phyloP scores from a whole-genome alignment of 2,797 vertebrate species.

The Artibeus lituratus region DNA sequence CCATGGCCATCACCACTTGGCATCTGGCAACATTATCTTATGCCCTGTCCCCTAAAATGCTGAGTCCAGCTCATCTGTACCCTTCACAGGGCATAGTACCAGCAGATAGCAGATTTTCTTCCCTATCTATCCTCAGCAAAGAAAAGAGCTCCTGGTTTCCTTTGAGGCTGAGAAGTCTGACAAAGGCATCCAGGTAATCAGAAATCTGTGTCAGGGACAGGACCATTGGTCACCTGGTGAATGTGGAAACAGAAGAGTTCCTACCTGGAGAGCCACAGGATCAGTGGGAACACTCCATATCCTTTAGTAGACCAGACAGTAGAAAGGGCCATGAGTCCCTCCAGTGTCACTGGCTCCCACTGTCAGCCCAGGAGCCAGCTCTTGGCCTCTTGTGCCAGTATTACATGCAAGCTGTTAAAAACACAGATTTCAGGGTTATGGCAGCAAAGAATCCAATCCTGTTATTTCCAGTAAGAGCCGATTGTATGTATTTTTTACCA shows the following conservation, averaged over 20 bases:
- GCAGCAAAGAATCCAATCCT: background rate
- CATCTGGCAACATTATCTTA: background rate
- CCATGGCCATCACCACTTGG: background rate
- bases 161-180: constrained; percentile 67
- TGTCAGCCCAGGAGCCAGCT: background rate
- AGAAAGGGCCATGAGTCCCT: background rate
- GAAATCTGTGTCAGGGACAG: background rate
- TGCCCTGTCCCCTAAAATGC: background rate
- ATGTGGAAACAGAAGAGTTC: background rate
- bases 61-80: background rate
- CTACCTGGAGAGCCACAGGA: background rate
- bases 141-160: background rate
- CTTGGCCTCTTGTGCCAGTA: background rate
- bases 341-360: background rate
- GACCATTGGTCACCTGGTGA: background rate
- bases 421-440: background rate
- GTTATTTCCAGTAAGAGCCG: background rate
- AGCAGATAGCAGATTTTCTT: background rate
- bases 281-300: background rate
- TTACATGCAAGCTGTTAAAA: background rate
- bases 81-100: background rate
- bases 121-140: constrained; percentile 20
- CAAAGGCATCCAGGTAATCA: constrained; percentile 59
- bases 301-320: background rate
- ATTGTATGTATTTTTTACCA: background rate